These are phyloP conservation scores for Microplitis mediator DNA, from an alignment of 1,140 invertebrate genomes.

Conservation along the genomic window DNA sequence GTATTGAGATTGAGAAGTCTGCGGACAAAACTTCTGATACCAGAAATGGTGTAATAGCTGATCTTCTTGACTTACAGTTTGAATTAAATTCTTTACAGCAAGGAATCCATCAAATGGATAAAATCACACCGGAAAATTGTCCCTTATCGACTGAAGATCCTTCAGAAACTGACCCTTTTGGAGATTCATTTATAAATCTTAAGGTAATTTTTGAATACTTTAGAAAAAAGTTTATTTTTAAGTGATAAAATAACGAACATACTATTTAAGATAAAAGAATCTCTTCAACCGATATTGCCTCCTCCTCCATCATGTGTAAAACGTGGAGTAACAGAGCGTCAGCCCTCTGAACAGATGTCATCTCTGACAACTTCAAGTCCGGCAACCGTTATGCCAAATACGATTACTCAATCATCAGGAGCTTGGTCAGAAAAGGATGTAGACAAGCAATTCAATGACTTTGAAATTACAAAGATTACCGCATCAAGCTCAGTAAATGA, in stretches of 20 bases:
- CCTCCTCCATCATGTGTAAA: no score
- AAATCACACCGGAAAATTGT: conserved; percentile 77
- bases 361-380: no score
- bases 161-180: conserved; percentile 72
- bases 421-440: no score
- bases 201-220: conserved; percentile 54
- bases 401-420: no score
- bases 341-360: no score
- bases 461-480: no score
- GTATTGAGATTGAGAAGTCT: conserved; percentile 49
- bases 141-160: conserved; percentile 65
- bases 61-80: conserved; percentile 91
- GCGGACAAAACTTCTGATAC: conserved; percentile 52
- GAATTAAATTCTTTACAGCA: conserved; percentile 89
- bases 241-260: background rate
- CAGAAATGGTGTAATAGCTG: conserved; percentile 68
- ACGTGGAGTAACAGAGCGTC: no score
- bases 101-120: conserved; percentile 85
- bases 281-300: no score
- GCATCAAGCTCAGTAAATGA: no score
- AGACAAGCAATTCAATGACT: no score
- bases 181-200: conserved; percentile 79
- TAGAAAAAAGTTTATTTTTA: background rate
- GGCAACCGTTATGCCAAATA: no score
- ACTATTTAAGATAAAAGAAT: background rate